Conservation (phyloP, 2,113 vertebrate species). For the Corythornis madagascariensis region DNA sequence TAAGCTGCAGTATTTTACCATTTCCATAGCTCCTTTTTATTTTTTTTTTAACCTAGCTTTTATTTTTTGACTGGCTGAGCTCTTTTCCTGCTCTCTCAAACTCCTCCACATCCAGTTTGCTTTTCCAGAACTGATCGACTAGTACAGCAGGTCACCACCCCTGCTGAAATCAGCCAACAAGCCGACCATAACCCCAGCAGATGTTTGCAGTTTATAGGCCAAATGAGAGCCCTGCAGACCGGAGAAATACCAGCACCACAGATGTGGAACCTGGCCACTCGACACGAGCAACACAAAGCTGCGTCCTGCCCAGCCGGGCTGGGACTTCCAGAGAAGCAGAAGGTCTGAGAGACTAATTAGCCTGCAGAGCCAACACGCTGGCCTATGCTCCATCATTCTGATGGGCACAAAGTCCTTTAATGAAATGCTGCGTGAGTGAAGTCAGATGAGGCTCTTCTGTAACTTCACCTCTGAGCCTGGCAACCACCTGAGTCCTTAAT, state of each 20-base stretch:
- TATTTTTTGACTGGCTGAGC: not conserved
- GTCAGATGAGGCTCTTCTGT: slow-evolving; percentile 26
- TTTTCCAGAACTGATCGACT: slow-evolving; percentile 27
- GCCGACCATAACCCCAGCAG: slow-evolving; percentile 76
- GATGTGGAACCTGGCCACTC: slow-evolving; percentile 72
- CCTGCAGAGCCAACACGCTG: slow-evolving; percentile 40
- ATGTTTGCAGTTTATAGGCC: slow-evolving; percentile 75
- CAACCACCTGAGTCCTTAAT: slow-evolving; percentile 49
- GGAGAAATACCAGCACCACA: slow-evolving; percentile 64
- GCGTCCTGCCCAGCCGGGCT: slow-evolving; percentile 47
- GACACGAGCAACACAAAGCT: slow-evolving; percentile 40
- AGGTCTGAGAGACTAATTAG: slow-evolving; percentile 76
- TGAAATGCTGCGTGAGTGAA: slow-evolving; percentile 10
- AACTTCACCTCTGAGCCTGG: slow-evolving; percentile 57
- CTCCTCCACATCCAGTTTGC: slow-evolving; percentile 14
- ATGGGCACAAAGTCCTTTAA: slow-evolving; percentile 55
- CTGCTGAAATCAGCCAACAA: slow-evolving; percentile 61
- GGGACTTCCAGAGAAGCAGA: slow-evolving; percentile 76
- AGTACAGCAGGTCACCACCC: slow-evolving; percentile 31
- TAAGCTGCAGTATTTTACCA: not conserved
- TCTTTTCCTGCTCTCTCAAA: slow-evolving; percentile 4
- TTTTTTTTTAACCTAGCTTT: not conserved
- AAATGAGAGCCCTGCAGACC: slow-evolving; percentile 69
- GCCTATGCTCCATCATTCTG: slow-evolving; percentile 60
- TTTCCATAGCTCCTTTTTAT: not conserved